These are phyloP conservation scores for Apteryx mantelli DNA, from an alignment of 2,113 vertebrate species.

Conservation along the genomic window DNA sequence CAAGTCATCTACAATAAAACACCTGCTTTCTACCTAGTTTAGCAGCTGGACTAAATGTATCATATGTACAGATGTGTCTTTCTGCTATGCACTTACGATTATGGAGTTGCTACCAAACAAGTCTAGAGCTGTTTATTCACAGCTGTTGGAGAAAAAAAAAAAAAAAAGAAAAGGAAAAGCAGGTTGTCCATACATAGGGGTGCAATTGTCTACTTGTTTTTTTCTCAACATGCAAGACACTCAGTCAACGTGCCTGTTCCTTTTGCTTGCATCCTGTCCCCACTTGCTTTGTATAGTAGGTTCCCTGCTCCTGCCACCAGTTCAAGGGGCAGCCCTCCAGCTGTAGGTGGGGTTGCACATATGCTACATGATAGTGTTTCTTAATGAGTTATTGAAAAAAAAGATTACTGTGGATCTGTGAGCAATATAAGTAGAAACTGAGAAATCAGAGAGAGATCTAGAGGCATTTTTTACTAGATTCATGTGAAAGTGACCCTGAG, in stretches of 20 bases:
- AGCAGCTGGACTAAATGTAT: background rate
- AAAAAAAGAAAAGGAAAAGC: background rate
- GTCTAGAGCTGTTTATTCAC: background rate
- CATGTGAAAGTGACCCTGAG: background rate
- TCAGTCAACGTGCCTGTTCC: background rate
- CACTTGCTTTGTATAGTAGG: rapidly evolving
- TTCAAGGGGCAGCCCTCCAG: background rate
- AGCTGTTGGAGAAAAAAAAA: background rate
- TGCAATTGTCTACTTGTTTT: background rate
- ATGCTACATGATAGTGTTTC: background rate
- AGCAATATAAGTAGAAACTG: background rate
- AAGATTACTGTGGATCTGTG: background rate
- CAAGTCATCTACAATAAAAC: background rate
- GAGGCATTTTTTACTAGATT: background rate
- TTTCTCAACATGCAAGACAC: background rate
- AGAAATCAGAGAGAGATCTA: background rate
- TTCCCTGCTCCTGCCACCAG: rapidly evolving
- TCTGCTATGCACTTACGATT: background rate
- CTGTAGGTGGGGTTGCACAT: background rate
- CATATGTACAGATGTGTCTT: background rate
- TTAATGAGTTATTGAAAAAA: background rate
- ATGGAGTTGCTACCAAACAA: background rate
- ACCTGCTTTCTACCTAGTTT: background rate
- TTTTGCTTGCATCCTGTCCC: background rate
- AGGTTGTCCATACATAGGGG: background rate